phyloP scores from a whole-genome alignment of 1,140 invertebrate genomes.

The Venturia canescens region DNA sequence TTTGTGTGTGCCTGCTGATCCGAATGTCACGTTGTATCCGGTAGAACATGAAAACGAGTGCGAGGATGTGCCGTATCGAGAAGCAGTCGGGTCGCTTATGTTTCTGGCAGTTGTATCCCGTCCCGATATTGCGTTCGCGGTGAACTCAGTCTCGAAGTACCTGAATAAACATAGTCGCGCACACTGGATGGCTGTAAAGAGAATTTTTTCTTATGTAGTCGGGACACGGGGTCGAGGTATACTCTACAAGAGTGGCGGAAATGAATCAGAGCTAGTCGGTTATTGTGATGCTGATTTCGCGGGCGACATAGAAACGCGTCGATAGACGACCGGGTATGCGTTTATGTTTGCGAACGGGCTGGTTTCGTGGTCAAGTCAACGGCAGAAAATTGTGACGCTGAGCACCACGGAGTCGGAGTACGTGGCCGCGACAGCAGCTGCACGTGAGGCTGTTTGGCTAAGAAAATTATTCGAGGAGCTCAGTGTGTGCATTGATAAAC shows the following conservation, averaged over 20 bases:
- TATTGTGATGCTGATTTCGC: slow-evolving; percentile 27
- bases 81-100: slow-evolving; percentile 45
- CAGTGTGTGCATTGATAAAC: neutral
- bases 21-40: slow-evolving; percentile 42
- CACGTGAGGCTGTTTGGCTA: neutral
- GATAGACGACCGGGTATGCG: neutral
- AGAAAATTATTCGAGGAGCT: neutral
- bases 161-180: slow-evolving; percentile 20
- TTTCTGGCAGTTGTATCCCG: slow-evolving; percentile 36
- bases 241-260: neutral
- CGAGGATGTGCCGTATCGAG: slow-evolving; percentile 35
- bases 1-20: slow-evolving; percentile 45
- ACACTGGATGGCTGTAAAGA: slow-evolving; percentile 40
- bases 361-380: slow-evolving; percentile 5
- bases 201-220: slow-evolving; percentile 2
- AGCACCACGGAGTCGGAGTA: slow-evolving; percentile 26
- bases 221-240: slow-evolving; percentile 7
- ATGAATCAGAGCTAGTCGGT: neutral
- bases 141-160: slow-evolving; percentile 24
- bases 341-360: neutral
- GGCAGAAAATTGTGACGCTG: slow-evolving; percentile 5
- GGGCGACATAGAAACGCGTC: neutral
- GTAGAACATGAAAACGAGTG: slow-evolving; percentile 58
- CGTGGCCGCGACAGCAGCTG: slow-evolving; percentile 2
- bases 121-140: slow-evolving; percentile 38